Evolutionary conservation across 1,140 invertebrate genomes (phyloP).

Genomic region (Pectinophora gossypiella): DNA sequence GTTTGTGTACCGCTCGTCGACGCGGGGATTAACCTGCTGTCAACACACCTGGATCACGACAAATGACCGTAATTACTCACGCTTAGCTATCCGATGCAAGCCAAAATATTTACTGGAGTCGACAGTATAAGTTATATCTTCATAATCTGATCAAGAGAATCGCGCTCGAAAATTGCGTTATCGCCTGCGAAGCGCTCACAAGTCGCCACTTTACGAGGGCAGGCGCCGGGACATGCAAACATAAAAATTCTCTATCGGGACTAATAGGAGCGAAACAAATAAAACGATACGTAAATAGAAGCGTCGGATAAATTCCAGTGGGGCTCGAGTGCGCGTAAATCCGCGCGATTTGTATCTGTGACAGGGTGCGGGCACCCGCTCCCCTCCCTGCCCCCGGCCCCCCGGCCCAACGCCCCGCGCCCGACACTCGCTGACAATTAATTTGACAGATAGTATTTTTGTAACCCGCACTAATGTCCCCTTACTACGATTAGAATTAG

Average conservation of each 20-base stretch:
- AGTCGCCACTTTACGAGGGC: conserved; percentile 69
- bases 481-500: background rate
- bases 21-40: conserved; percentile 45
- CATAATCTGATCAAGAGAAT: conserved; percentile 66
- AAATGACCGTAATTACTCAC: conserved; percentile 63
- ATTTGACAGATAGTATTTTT: conserved; percentile 60
- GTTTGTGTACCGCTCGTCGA: background rate
- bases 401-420: conserved; percentile 17
- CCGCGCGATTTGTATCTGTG: conserved; percentile 73
- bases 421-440: conserved; percentile 51
- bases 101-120: conserved; percentile 63
- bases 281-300: conserved; percentile 74
- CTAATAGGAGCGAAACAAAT: conserved; percentile 74
- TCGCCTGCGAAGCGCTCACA: conserved; percentile 64
- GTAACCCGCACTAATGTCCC: conserved; percentile 17
- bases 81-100: conserved; percentile 41
- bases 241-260: conserved; percentile 75
- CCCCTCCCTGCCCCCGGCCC: conserved; percentile 19
- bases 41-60: conserved; percentile 58
- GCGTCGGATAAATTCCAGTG: conserved; percentile 68
- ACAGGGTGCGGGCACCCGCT: conserved; percentile 46
- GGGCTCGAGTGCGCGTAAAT: conserved; percentile 71
- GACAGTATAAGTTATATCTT: conserved; percentile 54
- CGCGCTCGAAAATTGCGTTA: conserved; percentile 66
- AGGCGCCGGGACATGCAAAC: conserved; percentile 65